phyloP scores from a whole-genome alignment of 2,888 invertebrate species.

The Troglohyphantes excavatus region DNA sequence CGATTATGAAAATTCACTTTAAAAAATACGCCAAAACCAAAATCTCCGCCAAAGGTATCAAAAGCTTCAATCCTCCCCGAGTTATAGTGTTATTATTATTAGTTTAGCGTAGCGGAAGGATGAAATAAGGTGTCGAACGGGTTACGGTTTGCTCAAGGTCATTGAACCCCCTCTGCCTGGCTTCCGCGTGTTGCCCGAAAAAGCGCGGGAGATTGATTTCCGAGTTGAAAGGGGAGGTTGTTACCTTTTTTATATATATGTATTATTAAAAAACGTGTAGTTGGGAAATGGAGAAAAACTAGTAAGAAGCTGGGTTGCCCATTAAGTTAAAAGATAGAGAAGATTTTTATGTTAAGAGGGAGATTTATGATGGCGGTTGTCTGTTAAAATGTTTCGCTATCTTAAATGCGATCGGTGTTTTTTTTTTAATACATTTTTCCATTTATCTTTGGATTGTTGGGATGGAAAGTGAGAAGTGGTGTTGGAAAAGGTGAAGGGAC shows the following conservation, averaged over 20 bases:
- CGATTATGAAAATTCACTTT: too few relatives aligned
- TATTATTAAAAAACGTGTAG: background rate
- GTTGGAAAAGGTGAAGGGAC: background rate
- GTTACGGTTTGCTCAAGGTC: conserved; percentile 70
- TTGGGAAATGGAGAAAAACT: conserved; percentile 37
- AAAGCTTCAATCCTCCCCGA: too few relatives aligned
- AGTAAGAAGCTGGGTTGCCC: background rate
- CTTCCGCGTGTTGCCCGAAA: conserved; percentile 31
- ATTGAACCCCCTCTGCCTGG: conserved; percentile 51
- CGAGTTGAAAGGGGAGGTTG: conserved; percentile 36
- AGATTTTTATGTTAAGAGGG: background rate
- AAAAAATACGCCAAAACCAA: too few relatives aligned
- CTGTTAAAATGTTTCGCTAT: background rate
- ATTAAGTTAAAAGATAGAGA: background rate
- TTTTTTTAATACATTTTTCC: background rate
- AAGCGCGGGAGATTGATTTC: conserved; percentile 28
- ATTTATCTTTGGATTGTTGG: background rate
- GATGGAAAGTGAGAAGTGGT: background rate
- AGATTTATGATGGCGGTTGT: background rate
- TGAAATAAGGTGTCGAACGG: conserved; percentile 26
- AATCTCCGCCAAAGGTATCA: too few relatives aligned
- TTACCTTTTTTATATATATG: conserved; percentile 12
- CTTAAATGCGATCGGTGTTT: background rate
- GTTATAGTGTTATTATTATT: too few relatives aligned
- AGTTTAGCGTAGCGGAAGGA: conserved; percentile 46